Conservation (phyloP, 2,797 vertebrate genomes). For the Danio aesculapii region DNA sequence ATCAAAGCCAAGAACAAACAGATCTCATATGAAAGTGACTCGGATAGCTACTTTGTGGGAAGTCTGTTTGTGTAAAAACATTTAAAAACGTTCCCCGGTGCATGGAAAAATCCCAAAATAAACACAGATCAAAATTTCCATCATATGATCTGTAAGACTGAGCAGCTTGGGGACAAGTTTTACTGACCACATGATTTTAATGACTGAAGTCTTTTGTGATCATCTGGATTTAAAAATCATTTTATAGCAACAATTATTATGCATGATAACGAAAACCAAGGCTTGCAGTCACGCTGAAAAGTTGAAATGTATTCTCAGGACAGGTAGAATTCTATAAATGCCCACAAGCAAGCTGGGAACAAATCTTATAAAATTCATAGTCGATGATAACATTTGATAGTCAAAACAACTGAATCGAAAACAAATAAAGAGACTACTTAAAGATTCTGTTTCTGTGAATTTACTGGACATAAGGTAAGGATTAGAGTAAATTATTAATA, state of each 20-base stretch:
- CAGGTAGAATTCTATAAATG: neutral
- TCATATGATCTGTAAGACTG: neutral
- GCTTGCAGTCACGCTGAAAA: neutral
- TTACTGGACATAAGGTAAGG: no score
- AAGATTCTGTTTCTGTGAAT: no score
- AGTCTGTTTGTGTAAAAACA: slow-evolving; percentile 5
- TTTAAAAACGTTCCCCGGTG: neutral
- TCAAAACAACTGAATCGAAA: neutral
- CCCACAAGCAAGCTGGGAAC: neutral
- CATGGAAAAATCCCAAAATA: neutral
- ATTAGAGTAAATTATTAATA: no score
- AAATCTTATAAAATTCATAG: neutral
- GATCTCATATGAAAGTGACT: slow-evolving; percentile 1
- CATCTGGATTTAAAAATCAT: neutral
- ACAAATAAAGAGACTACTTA: no score
- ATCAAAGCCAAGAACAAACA: neutral
- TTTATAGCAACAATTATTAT: neutral
- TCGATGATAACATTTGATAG: neutral
- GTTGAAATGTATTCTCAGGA: neutral
- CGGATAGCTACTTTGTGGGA: slow-evolving; percentile 12
- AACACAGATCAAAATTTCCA: neutral
- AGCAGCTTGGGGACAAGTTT: neutral
- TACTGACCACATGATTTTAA: neutral
- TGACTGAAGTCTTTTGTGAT: neutral
- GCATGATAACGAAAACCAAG: neutral